These are phyloP conservation scores for Helogale parvula DNA, from an alignment of 2,113 vertebrate species.

Conservation along the genomic window DNA sequence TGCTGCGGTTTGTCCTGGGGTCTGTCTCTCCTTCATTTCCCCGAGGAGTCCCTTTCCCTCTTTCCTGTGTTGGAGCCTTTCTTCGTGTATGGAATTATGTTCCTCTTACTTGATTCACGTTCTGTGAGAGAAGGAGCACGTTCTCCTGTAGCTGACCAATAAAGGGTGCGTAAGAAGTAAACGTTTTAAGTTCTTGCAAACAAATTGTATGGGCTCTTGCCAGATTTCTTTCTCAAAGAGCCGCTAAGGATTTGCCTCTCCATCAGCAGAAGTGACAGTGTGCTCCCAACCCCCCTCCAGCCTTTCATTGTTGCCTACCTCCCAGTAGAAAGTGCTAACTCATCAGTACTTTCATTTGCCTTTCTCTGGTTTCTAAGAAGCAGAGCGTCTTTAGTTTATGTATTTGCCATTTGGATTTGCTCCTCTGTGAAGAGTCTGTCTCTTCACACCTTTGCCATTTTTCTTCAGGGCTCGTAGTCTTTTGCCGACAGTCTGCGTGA, in stretches of 20 bases:
- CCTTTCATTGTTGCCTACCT: background rate
- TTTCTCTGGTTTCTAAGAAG: background rate
- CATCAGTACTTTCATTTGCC: background rate
- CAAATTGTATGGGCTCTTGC: background rate
- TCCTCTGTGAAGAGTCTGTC: background rate
- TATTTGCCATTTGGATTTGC: background rate
- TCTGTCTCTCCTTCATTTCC: background rate
- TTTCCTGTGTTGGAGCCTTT: background rate
- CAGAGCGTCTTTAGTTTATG: background rate
- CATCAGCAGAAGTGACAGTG: background rate
- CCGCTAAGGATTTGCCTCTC: background rate
- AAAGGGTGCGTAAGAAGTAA: background rate
- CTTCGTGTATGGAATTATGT: background rate
- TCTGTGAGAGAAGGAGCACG: background rate
- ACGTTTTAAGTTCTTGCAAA: background rate
- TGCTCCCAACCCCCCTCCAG: background rate
- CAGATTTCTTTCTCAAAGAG: background rate
- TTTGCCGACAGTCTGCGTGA: background rate
- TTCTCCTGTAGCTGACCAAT: background rate
- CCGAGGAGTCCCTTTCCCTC: background rate
- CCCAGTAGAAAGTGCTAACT: background rate
- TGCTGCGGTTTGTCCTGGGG: background rate
- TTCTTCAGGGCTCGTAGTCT: background rate
- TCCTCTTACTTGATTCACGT: background rate
- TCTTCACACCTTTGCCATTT: background rate